Conservation (phyloP, 2,797 vertebrate species). For the Rhynchotus rufescens region DNA sequence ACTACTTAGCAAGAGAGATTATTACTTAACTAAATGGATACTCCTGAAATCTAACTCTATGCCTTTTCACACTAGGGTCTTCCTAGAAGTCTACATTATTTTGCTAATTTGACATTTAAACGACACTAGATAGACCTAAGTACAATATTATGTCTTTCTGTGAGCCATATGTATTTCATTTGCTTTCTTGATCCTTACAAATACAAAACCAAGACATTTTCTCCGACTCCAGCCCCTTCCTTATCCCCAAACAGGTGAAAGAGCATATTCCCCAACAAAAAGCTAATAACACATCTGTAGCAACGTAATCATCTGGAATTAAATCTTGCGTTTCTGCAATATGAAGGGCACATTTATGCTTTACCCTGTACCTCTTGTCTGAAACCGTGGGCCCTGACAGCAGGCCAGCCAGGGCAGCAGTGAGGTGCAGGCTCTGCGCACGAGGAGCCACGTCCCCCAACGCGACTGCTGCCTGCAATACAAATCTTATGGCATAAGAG, state of each 20-base stretch:
- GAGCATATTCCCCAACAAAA: slow-evolving; percentile 11
- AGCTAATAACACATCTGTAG: slow-evolving; percentile 1
- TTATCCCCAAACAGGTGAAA: background rate
- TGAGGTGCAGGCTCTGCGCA: background rate
- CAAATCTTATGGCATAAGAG: slow-evolving; percentile 20
- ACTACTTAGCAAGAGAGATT: background rate
- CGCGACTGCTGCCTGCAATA: slow-evolving; percentile 1
- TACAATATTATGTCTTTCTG: background rate
- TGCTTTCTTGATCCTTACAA: background rate
- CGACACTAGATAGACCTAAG: background rate
- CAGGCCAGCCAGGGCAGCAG: background rate
- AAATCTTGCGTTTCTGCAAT: background rate
- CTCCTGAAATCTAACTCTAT: background rate
- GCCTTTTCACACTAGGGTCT: background rate
- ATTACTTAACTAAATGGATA: background rate
- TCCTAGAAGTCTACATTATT: background rate
- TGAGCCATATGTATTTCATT: slow-evolving; percentile 10
- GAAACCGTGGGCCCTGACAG: background rate
- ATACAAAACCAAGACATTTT: background rate
- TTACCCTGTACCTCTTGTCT: background rate
- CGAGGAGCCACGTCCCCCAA: background rate
- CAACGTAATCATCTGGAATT: background rate
- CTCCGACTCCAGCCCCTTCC: background rate
- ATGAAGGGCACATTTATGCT: background rate
- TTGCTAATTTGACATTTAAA: background rate